Conservation (phyloP, 2,113 vertebrate genomes). For the Ovis aries region ARS-UI_Ramb_v3.0 NC_056054.1:87963501-87964000, state of each 20-base stretch:
- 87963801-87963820: background rate
- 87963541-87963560: conserved; percentile 34
- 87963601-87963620: conserved; percentile 30
- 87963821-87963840: background rate
- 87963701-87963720: conserved; percentile 18
- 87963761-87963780: conserved; percentile 18
- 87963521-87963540: conserved; percentile 58
- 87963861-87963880: background rate
- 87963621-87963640: conserved; percentile 51
- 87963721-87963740: conserved; percentile 41
- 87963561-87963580: conserved; percentile 19
- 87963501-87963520: conserved; percentile 45
- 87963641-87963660: conserved; percentile 37
- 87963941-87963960: background rate
- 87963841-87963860: background rate
- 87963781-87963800: background rate
- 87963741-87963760: conserved; percentile 9
- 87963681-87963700: conserved; percentile 54
- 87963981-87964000: background rate
- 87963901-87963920: background rate
- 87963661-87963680: conserved; percentile 40
- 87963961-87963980: background rate
- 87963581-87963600: conserved; percentile 43
- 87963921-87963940: background rate
- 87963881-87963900: background rate